Percentiles rank a stretch among this genome's conserved stretches.
phyloP scores from a whole-genome alignment of 2,797 vertebrate genomes.

The Epinephelus coioides region DNA sequence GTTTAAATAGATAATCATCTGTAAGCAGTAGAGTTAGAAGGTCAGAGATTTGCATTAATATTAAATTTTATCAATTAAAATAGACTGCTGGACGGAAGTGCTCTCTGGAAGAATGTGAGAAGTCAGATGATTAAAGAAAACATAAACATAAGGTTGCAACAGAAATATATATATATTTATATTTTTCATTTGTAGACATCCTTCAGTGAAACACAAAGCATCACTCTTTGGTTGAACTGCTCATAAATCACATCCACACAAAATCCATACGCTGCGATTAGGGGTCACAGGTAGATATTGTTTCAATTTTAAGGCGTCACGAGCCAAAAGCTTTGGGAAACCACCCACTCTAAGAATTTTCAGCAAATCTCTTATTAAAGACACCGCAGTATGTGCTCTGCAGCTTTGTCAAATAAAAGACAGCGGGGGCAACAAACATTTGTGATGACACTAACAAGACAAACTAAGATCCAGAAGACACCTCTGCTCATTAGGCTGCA shows the following conservation, averaged over 20 bases:
- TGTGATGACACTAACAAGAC: constrained; percentile 31
- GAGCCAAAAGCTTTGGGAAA: not conserved
- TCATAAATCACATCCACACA: not conserved
- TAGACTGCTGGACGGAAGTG: no score
- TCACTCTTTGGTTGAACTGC: not conserved
- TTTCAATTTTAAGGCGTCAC: not conserved
- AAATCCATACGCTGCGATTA: not conserved
- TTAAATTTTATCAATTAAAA: not conserved
- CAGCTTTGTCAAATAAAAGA: constrained; percentile 24
- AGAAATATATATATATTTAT: not conserved
- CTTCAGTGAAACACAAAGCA: constrained; percentile 2
- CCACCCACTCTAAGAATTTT: not conserved
- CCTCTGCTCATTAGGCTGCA: constrained; percentile 56
- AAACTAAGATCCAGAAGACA: constrained; percentile 31
- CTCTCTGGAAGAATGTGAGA: not conserved
- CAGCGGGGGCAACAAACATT: constrained; percentile 15
- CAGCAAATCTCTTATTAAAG: constrained; percentile 8
- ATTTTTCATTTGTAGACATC: not conserved
- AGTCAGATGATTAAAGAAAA: not conserved
- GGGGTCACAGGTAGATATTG: not conserved
- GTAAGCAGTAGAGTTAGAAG: constrained; percentile 19
- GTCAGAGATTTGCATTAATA: constrained; percentile 8
- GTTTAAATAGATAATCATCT: not conserved
- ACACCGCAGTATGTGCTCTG: not conserved
- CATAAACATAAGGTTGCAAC: not conserved